phyloP scores from a whole-genome alignment of 1,140 invertebrate genomes.

The Zeugodacus cucurbitae region DNA sequence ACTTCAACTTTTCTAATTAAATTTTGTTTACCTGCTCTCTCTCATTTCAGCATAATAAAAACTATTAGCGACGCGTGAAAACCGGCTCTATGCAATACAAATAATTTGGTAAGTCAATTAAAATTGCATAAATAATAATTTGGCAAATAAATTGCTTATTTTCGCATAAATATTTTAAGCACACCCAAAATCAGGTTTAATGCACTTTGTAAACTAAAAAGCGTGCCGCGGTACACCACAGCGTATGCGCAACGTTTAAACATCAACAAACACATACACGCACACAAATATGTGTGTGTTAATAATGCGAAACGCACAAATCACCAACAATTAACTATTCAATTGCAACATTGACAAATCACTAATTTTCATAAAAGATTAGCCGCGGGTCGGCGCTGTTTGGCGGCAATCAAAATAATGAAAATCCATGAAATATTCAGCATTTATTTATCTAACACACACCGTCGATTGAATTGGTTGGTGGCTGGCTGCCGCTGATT shows the following conservation, averaged over 20 bases:
- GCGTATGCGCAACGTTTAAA: background rate
- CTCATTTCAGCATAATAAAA: background rate
- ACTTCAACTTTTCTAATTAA: background rate
- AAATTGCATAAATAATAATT: background rate
- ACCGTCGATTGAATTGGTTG: background rate
- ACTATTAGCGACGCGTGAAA: background rate
- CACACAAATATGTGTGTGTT: background rate
- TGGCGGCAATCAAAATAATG: background rate
- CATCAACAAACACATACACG: background rate
- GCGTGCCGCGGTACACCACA: background rate
- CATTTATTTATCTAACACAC: constrained; percentile 5
- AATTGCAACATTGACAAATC: constrained; percentile 26
- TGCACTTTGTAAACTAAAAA: background rate
- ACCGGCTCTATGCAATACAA: background rate
- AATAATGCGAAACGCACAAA: background rate
- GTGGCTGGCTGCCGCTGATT: background rate
- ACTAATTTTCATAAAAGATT: constrained; percentile 22
- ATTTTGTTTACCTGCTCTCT: background rate
- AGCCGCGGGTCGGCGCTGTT: background rate
- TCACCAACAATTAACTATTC: constrained; percentile 35
- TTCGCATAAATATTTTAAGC: background rate
- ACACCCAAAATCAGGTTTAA: background rate
- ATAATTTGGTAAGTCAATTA: constrained; percentile 9
- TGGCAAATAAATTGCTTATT: background rate
- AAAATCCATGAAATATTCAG: background rate